Base-by-base conservation (phyloP, 2,888 invertebrate genomes). In the Pollenia amentaria region DNA sequence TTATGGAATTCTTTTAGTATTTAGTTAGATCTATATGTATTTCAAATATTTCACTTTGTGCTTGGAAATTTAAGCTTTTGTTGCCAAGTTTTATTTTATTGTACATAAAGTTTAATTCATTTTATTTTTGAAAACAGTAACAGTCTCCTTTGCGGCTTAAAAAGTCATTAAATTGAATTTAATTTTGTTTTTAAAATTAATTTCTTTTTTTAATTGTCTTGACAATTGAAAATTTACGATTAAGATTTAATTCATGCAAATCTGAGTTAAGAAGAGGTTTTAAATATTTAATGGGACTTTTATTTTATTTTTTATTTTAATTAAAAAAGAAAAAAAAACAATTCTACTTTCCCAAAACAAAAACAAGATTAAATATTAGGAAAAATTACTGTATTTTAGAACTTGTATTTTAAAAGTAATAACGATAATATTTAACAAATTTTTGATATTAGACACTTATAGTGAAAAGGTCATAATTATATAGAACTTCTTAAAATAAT, bases 201-300 rank as follows among this genome's bases (percentile, higher is more conserved):
- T 64, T 64, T 64, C 16, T 64, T 64, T 64, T 12, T 44, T 12
- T 64, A 14, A 60, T 42, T 7, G 42, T 18, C 42, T 44, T 44
- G 12, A 18, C 42, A 64, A 64, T 18, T 42, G n/a, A 57, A 21
- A 42, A 60, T 40, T 40, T 51, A 48, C 16, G 21, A 42, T 8
- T 42, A 55, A 16, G n/a, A 11, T 44, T 29, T 72, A 46, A 21
- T 57, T 57, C 21, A 46, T 48, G 12, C 3, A 60, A 73, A 60
- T 8, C 46, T n/a, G n/a, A 44, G 72, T 55, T 29, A 2, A 29
- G 3, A 29, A 57, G 42, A 42, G 44, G 12, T 29, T 57, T 44
- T n/a, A 57, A 29, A 57, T 11, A 57, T 57, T 72, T 55, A 46
- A 72, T 72, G 57, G 6, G 7, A 55, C n/a, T 72, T 72, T 57